Conservation (phyloP, 2,797 vertebrate species). For the Sorex maritimensis region DNA sequence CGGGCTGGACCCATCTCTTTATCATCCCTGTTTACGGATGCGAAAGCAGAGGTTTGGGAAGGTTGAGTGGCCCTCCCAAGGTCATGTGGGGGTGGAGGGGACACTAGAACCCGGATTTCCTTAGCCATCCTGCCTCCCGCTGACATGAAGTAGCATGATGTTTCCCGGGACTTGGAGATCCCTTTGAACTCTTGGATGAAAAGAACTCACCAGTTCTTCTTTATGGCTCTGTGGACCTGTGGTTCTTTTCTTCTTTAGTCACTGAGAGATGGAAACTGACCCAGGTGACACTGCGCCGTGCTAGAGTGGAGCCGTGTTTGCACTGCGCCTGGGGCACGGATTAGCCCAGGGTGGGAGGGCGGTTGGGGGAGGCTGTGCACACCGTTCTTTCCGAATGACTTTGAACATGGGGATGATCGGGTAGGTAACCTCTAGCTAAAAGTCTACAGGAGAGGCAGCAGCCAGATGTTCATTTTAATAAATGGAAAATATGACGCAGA, state of each 20-base stretch:
- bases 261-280: neutral
- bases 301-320: neutral
- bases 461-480: conserved; percentile 84
- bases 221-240: neutral
- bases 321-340: neutral
- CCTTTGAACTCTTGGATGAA: neutral
- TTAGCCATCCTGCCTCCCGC: neutral
- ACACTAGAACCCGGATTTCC: neutral
- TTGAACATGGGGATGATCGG: neutral
- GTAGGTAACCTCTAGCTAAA: conserved; percentile 9
- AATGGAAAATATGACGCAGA: conserved; percentile 82
- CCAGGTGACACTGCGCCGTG: neutral
- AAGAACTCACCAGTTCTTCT: neutral
- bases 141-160: neutral
- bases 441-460: neutral
- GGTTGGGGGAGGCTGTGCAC: neutral
- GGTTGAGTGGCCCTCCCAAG: neutral
- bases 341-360: neutral
- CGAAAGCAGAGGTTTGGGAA: conserved; percentile 56
- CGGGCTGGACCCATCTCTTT: neutral
- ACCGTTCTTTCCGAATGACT: neutral
- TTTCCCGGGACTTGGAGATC: neutral
- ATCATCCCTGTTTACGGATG: conserved; percentile 33
- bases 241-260: neutral
- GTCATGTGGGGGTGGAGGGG: neutral